Conservation (phyloP, 2,888 invertebrate species). For the Brenthis ino region DNA sequence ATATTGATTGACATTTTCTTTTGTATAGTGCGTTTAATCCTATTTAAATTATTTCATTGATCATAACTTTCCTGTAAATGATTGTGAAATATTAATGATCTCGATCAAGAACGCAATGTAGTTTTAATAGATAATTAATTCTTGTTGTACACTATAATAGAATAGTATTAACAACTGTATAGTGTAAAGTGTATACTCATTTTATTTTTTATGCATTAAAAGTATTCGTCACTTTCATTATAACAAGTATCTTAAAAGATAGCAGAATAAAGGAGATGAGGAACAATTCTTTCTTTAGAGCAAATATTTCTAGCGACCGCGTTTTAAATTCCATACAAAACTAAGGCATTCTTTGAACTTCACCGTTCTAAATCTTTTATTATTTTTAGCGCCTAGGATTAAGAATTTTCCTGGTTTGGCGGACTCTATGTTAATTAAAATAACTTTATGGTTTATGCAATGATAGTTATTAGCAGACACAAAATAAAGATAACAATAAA, state of each 20-base stretch:
- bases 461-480: too few relatives aligned
- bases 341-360: constrained; percentile 35
- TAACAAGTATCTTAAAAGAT: constrained; percentile 33
- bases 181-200: neutral
- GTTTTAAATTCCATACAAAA: constrained; percentile 38
- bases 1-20: too few relatives aligned
- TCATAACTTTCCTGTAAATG: too few relatives aligned
- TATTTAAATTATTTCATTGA: too few relatives aligned
- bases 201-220: constrained; percentile 16
- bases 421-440: constrained; percentile 18
- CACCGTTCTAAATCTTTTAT: constrained; percentile 34
- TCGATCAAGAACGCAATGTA: neutral
- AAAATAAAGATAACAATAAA: too few relatives aligned
- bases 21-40: too few relatives aligned
- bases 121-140: neutral
- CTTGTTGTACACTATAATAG: neutral
- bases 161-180: constrained; percentile 2
- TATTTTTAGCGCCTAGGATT: constrained; percentile 35
- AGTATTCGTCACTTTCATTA: constrained; percentile 32
- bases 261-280: constrained; percentile 23
- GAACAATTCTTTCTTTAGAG: constrained; percentile 32
- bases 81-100: neutral
- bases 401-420: constrained; percentile 26
- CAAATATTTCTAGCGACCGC: constrained; percentile 34
- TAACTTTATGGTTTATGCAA: neutral